phyloP scores from a whole-genome alignment of 2,113 vertebrate species.

The Gobius niger region DNA sequence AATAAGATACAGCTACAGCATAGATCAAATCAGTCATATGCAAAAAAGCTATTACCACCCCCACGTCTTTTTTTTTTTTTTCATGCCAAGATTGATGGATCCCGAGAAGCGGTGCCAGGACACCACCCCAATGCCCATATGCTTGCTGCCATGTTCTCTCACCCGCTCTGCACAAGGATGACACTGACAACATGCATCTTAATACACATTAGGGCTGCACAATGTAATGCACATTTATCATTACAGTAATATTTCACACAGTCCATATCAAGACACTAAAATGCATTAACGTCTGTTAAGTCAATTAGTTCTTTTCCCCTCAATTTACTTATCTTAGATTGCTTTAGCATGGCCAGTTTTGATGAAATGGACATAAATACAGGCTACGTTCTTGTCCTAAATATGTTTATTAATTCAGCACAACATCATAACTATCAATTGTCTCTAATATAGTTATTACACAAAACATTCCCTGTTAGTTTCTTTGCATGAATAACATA shows the following conservation, averaged over 20 bases:
- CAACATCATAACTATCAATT: too few species aligned
- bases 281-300: too few species aligned
- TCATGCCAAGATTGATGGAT: slow-evolving; percentile 62
- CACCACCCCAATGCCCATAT: slow-evolving; percentile 64
- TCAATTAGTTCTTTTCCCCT: too few species aligned
- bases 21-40: slow-evolving; percentile 23
- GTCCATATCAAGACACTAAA: neutral
- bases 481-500: neutral
- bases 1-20: neutral
- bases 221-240: slow-evolving; percentile 11
- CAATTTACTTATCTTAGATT: too few species aligned
- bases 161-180: slow-evolving; percentile 53
- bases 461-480: neutral
- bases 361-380: neutral
- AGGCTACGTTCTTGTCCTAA: neutral
- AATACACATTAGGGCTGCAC: slow-evolving; percentile 31
- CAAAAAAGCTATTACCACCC: slow-evolving; percentile 11
- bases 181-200: slow-evolving; percentile 54
- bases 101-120: slow-evolving; percentile 64
- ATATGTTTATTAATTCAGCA: neutral
- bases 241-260: neutral
- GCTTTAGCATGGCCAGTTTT: neutral
- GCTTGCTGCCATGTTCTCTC: slow-evolving; percentile 67
- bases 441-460: neutral
- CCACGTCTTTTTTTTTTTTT: slow-evolving; percentile 24